These are phyloP conservation scores for Amazona guildingii DNA, from an alignment of 2,113 vertebrate species.

Conservation along the genomic window DNA sequence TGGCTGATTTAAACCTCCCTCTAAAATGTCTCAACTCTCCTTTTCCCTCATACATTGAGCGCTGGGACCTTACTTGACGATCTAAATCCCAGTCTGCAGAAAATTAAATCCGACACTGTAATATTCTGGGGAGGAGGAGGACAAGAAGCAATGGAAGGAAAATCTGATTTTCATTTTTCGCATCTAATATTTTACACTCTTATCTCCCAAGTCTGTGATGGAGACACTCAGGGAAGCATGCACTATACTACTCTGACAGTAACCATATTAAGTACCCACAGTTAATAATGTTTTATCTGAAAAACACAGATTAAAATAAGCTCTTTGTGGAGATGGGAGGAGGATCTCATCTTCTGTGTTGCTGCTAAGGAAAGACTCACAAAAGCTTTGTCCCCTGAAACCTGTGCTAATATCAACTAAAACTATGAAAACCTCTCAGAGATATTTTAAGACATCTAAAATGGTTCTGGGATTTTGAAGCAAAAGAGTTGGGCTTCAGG, in stretches of 20 bases:
- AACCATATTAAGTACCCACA: accelerated
- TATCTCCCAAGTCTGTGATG: neutral
- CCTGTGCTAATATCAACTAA: neutral
- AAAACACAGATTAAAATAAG: neutral
- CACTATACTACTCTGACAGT: neutral
- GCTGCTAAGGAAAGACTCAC: neutral
- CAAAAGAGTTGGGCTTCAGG: neutral
- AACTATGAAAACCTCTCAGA: neutral
- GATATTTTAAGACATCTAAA: neutral
- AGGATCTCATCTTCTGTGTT: neutral
- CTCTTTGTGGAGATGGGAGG: accelerated
- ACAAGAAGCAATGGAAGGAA: neutral
- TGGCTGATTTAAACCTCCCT: neutral
- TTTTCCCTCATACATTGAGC: neutral
- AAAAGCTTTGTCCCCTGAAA: neutral
- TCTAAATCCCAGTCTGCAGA: neutral
- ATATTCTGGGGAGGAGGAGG: neutral
- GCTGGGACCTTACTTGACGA: neutral
- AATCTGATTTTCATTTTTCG: neutral
- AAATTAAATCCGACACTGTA: neutral
- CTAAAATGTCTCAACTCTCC: neutral
- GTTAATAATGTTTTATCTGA: neutral
- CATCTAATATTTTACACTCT: neutral
- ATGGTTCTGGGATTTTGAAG: neutral
- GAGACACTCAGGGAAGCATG: neutral